Evolutionary conservation across 64 coral and sea anemone genomes (phyloP).

Genomic region (Pachyseris speciosa): DNA sequence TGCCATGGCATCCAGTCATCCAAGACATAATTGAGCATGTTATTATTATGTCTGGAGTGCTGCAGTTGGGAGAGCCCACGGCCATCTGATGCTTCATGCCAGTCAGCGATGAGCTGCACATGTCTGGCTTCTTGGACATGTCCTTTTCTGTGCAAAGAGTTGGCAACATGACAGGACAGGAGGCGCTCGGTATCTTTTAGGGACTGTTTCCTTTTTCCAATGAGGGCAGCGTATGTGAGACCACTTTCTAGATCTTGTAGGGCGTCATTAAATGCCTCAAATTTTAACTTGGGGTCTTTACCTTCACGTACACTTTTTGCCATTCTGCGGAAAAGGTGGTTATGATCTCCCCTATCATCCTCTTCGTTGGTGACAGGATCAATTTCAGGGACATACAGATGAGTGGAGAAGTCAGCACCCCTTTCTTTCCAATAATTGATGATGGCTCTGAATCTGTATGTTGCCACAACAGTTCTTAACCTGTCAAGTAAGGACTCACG

Average conservation of each 20-base stretch:
- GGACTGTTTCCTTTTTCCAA: neutral
- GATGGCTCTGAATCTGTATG: neutral
- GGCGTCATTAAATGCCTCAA: conserved; percentile 30
- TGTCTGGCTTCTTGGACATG: neutral
- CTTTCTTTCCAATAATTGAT: conserved; percentile 51
- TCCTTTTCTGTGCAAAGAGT: conserved; percentile 5
- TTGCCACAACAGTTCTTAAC: conserved; percentile 51
- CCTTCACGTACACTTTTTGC: conserved; percentile 45
- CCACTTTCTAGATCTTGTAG: neutral
- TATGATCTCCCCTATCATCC: conserved; percentile 44
- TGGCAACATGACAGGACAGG: neutral
- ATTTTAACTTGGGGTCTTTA: neutral
- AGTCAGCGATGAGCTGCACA: neutral
- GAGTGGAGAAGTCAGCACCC: conserved; percentile 26
- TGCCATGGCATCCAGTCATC: conserved; percentile 68
- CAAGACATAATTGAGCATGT: conserved; percentile 37
- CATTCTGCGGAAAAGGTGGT: conserved; percentile 25
- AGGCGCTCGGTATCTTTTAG: neutral
- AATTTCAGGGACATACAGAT: conserved; percentile 48
- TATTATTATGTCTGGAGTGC: neutral
- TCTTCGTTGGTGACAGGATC: conserved; percentile 10
- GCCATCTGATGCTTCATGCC: conserved; percentile 61
- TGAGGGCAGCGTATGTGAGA: neutral
- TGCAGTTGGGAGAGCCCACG: neutral
- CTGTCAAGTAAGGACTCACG: conserved; percentile 28